Evolutionary conservation across 2,797 vertebrate genomes (phyloP).

Genomic region (Rhynchonycteris naso): DNA sequence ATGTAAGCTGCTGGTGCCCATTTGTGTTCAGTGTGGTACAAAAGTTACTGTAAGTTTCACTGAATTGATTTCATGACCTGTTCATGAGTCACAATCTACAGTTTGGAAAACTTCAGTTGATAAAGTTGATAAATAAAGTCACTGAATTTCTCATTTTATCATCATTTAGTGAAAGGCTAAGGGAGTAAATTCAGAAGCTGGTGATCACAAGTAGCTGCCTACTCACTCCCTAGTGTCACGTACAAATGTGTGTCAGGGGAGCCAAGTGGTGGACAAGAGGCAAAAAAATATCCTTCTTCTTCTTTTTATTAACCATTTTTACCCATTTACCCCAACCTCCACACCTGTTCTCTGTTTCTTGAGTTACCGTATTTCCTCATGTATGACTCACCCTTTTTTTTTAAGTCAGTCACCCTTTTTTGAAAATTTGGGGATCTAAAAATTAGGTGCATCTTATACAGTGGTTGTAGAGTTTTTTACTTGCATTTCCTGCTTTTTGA

Average conservation of each 20-base stretch:
- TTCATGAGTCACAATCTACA: not conserved
- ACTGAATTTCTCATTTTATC: not conserved
- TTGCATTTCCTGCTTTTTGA: no score
- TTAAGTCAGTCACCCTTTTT: no score
- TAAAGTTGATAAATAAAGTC: not conserved
- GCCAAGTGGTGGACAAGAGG: not conserved
- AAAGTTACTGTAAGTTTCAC: not conserved
- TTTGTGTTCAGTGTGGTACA: not conserved
- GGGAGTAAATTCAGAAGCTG: not conserved
- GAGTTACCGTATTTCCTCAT: no score
- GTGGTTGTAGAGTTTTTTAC: no score
- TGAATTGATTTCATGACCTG: slow-evolving; percentile 13
- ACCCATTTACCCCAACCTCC: no score
- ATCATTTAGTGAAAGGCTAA: not conserved
- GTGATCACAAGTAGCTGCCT: not conserved
- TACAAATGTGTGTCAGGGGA: not conserved
- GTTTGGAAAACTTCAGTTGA: not conserved
- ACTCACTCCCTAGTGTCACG: not conserved
- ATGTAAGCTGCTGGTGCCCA: not conserved
- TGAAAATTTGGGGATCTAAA: no score
- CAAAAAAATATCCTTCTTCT: not conserved
- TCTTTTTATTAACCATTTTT: no score
- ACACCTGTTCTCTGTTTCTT: no score
- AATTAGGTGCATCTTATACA: no score
- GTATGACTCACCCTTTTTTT: no score